These are phyloP conservation scores for Bombycilla garrulus DNA, from an alignment of 2,113 vertebrate genomes.

Conservation along the genomic window DNA sequence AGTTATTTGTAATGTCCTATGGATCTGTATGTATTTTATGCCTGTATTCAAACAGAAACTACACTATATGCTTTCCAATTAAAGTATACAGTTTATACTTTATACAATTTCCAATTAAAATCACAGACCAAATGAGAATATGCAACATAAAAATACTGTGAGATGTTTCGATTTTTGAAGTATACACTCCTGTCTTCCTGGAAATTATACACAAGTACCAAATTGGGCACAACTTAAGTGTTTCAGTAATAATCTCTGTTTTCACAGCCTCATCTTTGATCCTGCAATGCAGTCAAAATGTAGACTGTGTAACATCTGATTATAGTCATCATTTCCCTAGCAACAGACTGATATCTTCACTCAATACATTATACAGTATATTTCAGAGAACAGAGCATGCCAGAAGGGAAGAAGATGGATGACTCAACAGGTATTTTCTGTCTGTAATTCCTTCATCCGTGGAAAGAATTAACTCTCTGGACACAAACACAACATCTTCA, in stretches of 20 bases:
- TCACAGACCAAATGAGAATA: neutral
- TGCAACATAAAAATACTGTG: neutral
- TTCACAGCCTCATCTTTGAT: slow-evolving; percentile 17
- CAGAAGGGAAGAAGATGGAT: neutral
- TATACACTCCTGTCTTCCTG: neutral
- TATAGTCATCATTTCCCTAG: slow-evolving; percentile 52
- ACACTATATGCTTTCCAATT: neutral
- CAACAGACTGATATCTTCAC: slow-evolving; percentile 43
- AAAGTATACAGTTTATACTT: neutral
- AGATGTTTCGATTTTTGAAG: neutral
- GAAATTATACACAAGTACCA: neutral
- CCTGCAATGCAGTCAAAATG: slow-evolving; percentile 51
- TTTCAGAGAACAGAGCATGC: neutral
- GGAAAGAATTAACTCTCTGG: neutral
- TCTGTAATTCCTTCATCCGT: neutral
- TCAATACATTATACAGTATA: slow-evolving; percentile 20
- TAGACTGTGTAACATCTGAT: slow-evolving; percentile 36
- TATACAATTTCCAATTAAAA: neutral
- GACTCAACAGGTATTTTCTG: neutral
- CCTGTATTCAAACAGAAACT: neutral
- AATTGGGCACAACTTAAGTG: neutral
- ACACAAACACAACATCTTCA: neutral
- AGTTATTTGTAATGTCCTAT: neutral
- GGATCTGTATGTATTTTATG: neutral
- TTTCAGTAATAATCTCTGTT: neutral